Base-by-base conservation (phyloP, 2,888 invertebrate genomes). In the Globia sparganii region DNA sequence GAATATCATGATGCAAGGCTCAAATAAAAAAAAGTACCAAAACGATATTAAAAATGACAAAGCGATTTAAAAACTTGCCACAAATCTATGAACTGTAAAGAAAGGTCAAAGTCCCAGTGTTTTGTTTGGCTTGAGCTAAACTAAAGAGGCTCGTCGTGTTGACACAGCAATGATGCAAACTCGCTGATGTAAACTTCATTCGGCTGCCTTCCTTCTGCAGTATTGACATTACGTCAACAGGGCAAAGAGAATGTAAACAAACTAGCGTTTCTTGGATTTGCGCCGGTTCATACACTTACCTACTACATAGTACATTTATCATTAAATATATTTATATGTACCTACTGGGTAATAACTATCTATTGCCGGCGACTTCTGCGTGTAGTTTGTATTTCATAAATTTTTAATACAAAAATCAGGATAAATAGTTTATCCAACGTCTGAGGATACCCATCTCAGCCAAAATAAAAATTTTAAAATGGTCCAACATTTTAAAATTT, bases 211-310 rank as follows among this genome's bases (percentile, higher is more conserved):
- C 89, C 71, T 89, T 90, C 89, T 89, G 85, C 86, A 87, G 88
- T 91, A 90, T 87, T 80, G 75, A 76, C 84, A 84, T 89, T 87
- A 84, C 91, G 88, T 91, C 91, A 91, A 79, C 82, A 76, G 62
- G 75, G 81, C 84, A 87, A 88, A 81, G 86, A 88, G 84, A 91
- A 90, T 85, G 87, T 91, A 91, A 92, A 92, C 89, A 92, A 87
- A 83, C 69, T 72, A 72, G 70, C 77, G 61, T 71, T 85, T 88
- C 75, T 85, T 83, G 65, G 70, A 83, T 69, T 81, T n/a, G n/a
- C 65, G 28, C 11, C 46, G 68, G 56, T 56, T 40, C 18, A 31
- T 43, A 56, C 56, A 70, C 13, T 37, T 77, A 21, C 34, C 13
- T 43, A 40, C 40, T 40, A n/a, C n/a, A 4, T 53, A 53, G 8